phyloP scores from a whole-genome alignment of 2,888 invertebrate species.

The Campaea margaritaria region DNA sequence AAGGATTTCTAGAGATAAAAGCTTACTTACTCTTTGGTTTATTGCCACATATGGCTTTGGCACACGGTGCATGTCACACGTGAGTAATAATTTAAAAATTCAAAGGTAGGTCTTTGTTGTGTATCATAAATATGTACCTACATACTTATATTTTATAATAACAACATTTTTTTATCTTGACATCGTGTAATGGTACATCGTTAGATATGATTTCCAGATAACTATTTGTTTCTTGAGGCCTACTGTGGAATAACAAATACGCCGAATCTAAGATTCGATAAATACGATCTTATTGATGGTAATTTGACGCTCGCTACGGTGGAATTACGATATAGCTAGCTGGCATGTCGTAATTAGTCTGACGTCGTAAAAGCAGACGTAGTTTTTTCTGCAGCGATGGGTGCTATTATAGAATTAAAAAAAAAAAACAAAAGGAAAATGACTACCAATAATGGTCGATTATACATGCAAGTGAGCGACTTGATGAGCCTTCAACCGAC shows the following conservation, averaged over 20 bases:
- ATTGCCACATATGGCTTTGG: conserved; percentile 18
- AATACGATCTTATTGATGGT: too few relatives aligned
- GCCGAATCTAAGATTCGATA: too few relatives aligned
- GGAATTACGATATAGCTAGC: too few relatives aligned
- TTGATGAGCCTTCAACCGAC: too few relatives aligned
- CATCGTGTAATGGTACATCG: conserved; percentile 12
- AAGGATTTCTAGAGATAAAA: conserved; percentile 15
- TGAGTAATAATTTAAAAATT: conserved; percentile 13
- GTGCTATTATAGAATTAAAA: too few relatives aligned
- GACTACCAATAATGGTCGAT: too few relatives aligned
- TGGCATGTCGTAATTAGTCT: too few relatives aligned
- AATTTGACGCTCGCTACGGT: too few relatives aligned
- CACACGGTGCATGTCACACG: conserved; percentile 2
- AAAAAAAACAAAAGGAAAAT: too few relatives aligned
- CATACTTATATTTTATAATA: background rate
- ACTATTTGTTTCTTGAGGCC: conserved; percentile 5
- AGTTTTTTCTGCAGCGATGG: too few relatives aligned
- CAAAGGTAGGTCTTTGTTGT: conserved; percentile 1
- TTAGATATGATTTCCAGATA: conserved; percentile 11
- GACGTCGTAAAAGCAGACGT: too few relatives aligned
- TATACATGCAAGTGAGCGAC: too few relatives aligned
- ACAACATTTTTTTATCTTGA: conserved; percentile 13
- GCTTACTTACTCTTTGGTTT: conserved; percentile 12
- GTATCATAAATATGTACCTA: background rate
- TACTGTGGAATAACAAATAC: conserved; percentile 1